Evolutionary conservation across 2,888 invertebrate genomes (phyloP).

Genomic region (Hemicrepidius hirtus): DNA sequence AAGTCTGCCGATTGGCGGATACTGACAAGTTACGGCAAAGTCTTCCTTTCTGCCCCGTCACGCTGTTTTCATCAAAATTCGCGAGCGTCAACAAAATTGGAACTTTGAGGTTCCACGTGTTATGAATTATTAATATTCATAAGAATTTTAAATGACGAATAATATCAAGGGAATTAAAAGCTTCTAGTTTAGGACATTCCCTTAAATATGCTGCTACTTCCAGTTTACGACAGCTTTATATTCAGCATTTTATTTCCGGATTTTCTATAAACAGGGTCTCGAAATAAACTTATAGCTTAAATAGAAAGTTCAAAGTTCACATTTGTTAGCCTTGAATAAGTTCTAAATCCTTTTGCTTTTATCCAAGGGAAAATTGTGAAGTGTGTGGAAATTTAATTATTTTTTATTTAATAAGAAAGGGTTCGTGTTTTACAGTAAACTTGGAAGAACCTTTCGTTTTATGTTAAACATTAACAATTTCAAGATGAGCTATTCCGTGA

Average conservation of each 20-base stretch:
- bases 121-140: slow-evolving; percentile 12
- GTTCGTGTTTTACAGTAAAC: no score
- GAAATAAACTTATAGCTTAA: not conserved
- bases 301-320: not conserved
- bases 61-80: slow-evolving; percentile 11
- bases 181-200: not conserved
- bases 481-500: no score
- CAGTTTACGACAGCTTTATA: not conserved
- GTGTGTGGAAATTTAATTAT: no score
- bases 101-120: not conserved
- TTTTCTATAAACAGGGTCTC: not conserved
- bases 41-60: slow-evolving; percentile 18
- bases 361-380: no score
- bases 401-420: no score
- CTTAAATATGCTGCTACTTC: not conserved
- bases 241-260: not conserved
- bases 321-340: not conserved
- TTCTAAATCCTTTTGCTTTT: not conserved
- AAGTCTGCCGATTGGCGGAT: slow-evolving; percentile 40
- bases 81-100: slow-evolving; percentile 4
- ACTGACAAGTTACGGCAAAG: slow-evolving; percentile 31
- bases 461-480: no score
- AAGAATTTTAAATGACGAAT: not conserved
- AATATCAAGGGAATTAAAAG: not conserved
- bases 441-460: no score